Evolutionary conservation across 2,113 vertebrate species (phyloP).

Genomic region (Melanerpes aurifrons): DNA sequence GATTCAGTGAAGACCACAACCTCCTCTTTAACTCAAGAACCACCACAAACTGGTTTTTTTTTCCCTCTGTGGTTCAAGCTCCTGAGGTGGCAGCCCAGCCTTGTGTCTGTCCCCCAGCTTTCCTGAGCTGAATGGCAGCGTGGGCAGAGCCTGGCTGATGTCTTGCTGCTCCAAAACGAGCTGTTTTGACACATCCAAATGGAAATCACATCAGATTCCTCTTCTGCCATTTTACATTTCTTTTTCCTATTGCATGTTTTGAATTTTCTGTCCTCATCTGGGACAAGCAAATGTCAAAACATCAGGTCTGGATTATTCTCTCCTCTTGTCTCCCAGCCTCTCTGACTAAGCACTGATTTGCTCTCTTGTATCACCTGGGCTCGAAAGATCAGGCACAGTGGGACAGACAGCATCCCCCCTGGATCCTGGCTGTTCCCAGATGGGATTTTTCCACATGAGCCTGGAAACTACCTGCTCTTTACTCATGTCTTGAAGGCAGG

Average conservation of each 20-base stretch:
- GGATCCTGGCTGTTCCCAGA: accelerated
- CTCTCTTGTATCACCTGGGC: not conserved
- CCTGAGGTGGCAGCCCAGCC: not conserved
- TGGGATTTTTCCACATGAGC: not conserved
- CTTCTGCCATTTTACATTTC: not conserved
- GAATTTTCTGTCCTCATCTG: not conserved
- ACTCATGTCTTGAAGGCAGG: not conserved
- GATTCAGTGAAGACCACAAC: not conserved
- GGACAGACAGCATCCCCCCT: not conserved
- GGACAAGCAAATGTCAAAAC: not conserved
- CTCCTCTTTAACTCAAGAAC: not conserved
- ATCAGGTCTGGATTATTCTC: not conserved
- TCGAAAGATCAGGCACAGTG: accelerated
- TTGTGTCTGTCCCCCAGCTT: not conserved
- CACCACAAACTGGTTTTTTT: not conserved
- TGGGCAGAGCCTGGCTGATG: not conserved
- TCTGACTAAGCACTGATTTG: not conserved
- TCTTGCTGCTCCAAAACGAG: not conserved
- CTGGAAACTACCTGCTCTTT: not conserved
- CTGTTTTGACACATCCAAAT: not conserved
- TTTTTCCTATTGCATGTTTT: accelerated
- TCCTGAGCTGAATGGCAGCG: not conserved
- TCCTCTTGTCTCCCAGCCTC: accelerated
- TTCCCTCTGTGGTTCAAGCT: not conserved
- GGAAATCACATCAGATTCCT: not conserved